Base-by-base conservation (phyloP, 1,140 invertebrate genomes). In the Littorina saxatilis region DNA sequence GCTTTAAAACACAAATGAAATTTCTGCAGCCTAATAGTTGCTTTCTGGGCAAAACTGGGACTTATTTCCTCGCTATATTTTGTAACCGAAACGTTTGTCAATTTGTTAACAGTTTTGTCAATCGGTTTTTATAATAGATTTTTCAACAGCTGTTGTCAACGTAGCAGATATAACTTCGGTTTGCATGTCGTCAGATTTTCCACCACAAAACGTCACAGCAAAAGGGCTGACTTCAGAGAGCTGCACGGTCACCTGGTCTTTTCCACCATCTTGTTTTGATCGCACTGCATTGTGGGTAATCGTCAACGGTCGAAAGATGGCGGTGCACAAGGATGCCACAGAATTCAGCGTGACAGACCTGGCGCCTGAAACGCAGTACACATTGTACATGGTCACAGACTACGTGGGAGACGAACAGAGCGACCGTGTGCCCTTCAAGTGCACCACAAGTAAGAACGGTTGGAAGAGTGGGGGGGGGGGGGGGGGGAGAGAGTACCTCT, bases 211-310 rank as follows among this genome's bases (percentile, higher is more conserved):
- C 29, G 47, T 80, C 23, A 32, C 29, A 17, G 78, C 72, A 13
- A 68, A 32, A 35, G 35, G 50, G 15, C 43, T 61, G 13, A 76
- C 35, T 37, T 43, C 2, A 7, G 35, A 63, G 37, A 66, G 52
- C 15, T 55, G 61, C 11, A 75, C 55, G 23, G 32, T 81, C 47
- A 76, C 70, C 35, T 81, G 80, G 80, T 27, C 20, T 43, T 66
- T 20, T 29, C 37, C 80, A 39, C 80, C 80, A n/a, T 66, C 72
- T 32, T 81, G 80, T 58, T 81, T 75, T 58, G 17, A 58, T 11
- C 72, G 72, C 55, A 81, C 27, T 39, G 80, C 13, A 9, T 15
- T 81, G 39, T 81, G 80, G 80, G 73, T 81, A 32, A 81, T 63
- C 55, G 72, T 63, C 39, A 76, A 68, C 43, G 66, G 20, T 47